Base-by-base conservation (phyloP, 2,888 invertebrate genomes). In the Perizoma flavofasciatum region DNA sequence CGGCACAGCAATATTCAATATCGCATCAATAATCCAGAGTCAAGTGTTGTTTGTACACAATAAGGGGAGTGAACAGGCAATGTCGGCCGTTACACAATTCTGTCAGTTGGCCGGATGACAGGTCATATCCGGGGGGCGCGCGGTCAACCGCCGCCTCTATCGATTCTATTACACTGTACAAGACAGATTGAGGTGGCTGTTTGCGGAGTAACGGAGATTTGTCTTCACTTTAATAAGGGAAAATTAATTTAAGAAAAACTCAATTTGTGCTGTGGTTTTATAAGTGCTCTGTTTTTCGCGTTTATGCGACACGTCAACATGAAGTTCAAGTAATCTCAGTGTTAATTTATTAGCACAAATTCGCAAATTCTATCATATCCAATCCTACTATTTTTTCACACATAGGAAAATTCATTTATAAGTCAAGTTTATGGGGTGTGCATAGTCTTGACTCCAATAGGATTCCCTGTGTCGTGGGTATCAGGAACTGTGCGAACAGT, bases 111-210 rank as follows among this genome's bases (percentile, higher is more conserved):
- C 77, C 82, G 83, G 82, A 79, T 86, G 89, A 89, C 88, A 86
- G 88, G 84, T 85, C 83, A 86, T 86, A 87, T 86, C 88, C 85
- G 86, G 85, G 72, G 50, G 75, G 71, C 74, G 75, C 71, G 70
- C 82, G 83, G 83, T 82, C 84, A 79, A 79, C 80, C 82, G 71
- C 75, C 67, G 82, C 77, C 75, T 81, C 80, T 79, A 83, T 85
- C 87, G 83, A 86, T 89, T 88, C 88, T 87, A 88, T 87, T 87
- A 88, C 83, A 75, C 82, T 85, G 86, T 78, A 65, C 70, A 63
- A 68, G 86, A 85, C 87, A 85, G 81, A 86, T 88, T 87, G 85
- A 82, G 83, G 82, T 76, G 79, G 70, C 71, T 76, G 67, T 68
- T 67, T 73, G 51, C 52, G 49, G 57, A 57, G 45, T 58, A 75